Evolutionary conservation across 1,140 invertebrate genomes (phyloP).

Genomic region (Mactra quadrangularis): DNA sequence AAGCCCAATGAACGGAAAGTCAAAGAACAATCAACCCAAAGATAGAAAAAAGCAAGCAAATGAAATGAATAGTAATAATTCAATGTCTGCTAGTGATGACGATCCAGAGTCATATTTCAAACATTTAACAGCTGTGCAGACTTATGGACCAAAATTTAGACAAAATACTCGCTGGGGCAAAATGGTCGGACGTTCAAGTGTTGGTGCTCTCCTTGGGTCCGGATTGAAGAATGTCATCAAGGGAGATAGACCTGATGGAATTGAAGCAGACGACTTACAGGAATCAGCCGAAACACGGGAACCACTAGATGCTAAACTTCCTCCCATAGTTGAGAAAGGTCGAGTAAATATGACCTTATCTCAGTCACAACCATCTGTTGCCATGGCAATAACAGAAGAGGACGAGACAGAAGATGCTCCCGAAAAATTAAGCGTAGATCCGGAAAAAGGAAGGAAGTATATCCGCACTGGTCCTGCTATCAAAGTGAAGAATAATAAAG

Average conservation of each 20-base stretch:
- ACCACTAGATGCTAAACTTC: conserved; percentile 37
- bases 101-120: conserved; percentile 77
- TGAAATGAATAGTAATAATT: conserved; percentile 43
- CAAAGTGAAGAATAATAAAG: conserved; percentile 2
- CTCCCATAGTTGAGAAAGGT: conserved; percentile 43
- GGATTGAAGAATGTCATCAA: conserved; percentile 45
- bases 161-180: conserved; percentile 73
- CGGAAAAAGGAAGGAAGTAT: conserved; percentile 55
- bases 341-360: conserved; percentile 55
- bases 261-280: conserved; percentile 18
- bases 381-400: conserved; percentile 31
- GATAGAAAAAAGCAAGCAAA: conserved; percentile 63
- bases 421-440: conserved; percentile 37
- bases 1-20: conserved; percentile 79
- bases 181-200: conserved; percentile 62
- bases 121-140: conserved; percentile 69
- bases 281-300: conserved; percentile 15
- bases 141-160: conserved; percentile 65
- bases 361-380: conserved; percentile 45
- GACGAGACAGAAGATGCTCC: conserved; percentile 28
- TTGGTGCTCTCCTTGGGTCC: conserved; percentile 32
- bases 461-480: conserved; percentile 36
- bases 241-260: conserved; percentile 51
- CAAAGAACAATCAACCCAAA: conserved; percentile 67
- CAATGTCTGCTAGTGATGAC: conserved; percentile 57